phyloP scores from a whole-genome alignment of 2,113 vertebrate species.

The Zosterops lateralis region DNA sequence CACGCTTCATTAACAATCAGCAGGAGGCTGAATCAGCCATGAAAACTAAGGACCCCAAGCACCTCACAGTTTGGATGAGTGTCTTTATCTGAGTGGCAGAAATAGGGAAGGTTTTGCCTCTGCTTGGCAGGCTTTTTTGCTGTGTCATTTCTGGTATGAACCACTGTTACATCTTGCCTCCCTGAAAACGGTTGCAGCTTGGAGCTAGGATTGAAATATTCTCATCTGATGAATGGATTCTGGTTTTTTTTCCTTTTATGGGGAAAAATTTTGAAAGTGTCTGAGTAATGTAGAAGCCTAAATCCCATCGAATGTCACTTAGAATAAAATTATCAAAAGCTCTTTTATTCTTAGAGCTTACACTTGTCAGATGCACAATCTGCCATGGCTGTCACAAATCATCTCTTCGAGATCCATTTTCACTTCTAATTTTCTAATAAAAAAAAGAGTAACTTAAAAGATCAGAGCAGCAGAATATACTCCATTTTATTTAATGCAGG shows the following conservation, averaged over 20 bases:
- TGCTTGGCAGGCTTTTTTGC: neutral
- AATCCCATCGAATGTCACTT: slow-evolving; percentile 38
- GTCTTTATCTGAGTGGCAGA: neutral
- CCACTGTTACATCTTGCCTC: neutral
- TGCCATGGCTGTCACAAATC: slow-evolving; percentile 54
- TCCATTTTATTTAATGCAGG: neutral
- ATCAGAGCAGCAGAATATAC: neutral
- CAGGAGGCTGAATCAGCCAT: neutral
- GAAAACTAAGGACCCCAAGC: neutral
- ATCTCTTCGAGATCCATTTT: slow-evolving; percentile 50
- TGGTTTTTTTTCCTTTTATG: slow-evolving; percentile 14
- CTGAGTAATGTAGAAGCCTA: slow-evolving; percentile 30
- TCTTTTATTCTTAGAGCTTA: slow-evolving; percentile 61
- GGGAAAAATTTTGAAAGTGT: slow-evolving; percentile 31
- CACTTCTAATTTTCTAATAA: slow-evolving; percentile 47
- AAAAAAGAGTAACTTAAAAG: neutral
- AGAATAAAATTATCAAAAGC: slow-evolving; percentile 59
- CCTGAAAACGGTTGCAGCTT: neutral
- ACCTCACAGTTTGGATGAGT: neutral
- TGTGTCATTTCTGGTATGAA: slow-evolving; percentile 14
- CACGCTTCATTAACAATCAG: fast-evolving
- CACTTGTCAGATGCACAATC: slow-evolving; percentile 55
- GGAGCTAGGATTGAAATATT: slow-evolving; percentile 17
- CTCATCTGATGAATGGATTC: slow-evolving; percentile 40
- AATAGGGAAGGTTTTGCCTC: neutral